These are phyloP conservation scores for Pilophorus perplexus DNA, from an alignment of 2,888 invertebrate species.

Conservation along the genomic window DNA sequence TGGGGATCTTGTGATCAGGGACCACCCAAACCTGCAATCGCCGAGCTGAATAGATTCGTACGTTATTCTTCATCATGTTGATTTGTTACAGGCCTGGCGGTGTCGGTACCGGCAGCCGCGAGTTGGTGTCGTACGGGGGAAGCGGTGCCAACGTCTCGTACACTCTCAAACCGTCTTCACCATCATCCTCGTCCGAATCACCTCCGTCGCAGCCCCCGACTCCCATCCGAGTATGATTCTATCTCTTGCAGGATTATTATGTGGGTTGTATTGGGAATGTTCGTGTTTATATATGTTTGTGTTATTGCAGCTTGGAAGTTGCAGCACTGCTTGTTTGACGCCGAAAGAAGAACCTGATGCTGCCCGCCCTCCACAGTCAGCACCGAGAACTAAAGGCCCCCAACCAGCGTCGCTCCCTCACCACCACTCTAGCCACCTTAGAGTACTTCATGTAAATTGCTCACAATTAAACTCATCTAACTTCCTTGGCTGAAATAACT, in stretches of 20 bases:
- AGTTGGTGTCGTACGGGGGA: slow-evolving; percentile 49
- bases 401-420: slow-evolving; percentile 53
- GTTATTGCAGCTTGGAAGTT: slow-evolving; percentile 20
- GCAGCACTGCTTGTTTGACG: slow-evolving; percentile 26
- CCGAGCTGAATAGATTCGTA: too few relatives aligned
- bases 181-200: slow-evolving; percentile 38
- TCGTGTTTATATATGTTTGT: neutral
- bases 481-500: neutral
- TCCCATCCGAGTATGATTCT: slow-evolving; percentile 45
- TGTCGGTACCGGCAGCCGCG: slow-evolving; percentile 51
- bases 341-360: slow-evolving; percentile 24
- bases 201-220: slow-evolving; percentile 44
- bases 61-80: too few relatives aligned
- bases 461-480: too few relatives aligned
- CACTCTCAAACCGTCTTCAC: slow-evolving; percentile 33
- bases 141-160: slow-evolving; percentile 27
- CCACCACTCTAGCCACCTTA: slow-evolving; percentile 63
- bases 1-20: too few relatives aligned
- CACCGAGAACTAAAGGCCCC: slow-evolving; percentile 24
- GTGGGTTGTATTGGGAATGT: neutral
- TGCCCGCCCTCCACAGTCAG: slow-evolving; percentile 23
- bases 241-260: neutral
- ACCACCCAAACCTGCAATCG: too few relatives aligned
- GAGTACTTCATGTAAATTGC: slow-evolving; percentile 58
- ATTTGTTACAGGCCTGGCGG: slow-evolving; percentile 53